Evolutionary conservation across 2,888 invertebrate species (phyloP), one percentile per base, ranked within the genome.

Genomic region (Apamea epomidion): DNA sequence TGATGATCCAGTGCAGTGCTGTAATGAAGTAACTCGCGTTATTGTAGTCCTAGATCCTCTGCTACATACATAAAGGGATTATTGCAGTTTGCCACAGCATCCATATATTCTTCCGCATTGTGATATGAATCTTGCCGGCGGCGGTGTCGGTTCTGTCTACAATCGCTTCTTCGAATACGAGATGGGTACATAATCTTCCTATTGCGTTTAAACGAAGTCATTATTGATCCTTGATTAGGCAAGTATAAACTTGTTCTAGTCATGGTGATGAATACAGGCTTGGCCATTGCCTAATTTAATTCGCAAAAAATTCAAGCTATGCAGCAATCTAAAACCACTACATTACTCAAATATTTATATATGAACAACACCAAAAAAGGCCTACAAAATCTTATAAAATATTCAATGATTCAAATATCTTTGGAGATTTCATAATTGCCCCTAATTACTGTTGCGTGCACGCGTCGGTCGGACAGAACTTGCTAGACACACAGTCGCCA

Each of bases 401-500:
- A 76, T 76, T 78, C 42, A 76, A 80, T 80, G 45, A 18, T 25
- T 77, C 37, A 42, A 78, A 81, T 60, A 62, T 74, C 2, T 73
- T 74, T 54, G 12, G 18, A 67, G 58, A 68, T 81, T 80, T 81
- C 82, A 77, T 78, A 76, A 89, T 60, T 76, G 78, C 65, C 75
- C 60, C 60, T 81, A 82, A 87, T 89, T 80, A 78, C 29, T 68
- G 58, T 65, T 48, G 74, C 81, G 71, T 64, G 62, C 48, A 45
- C 7, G 25, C 29, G 42, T 75, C 51, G 3, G 42, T 75, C 51
- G 3, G 25, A 71, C 65, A 21, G 65, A 78, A 70, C 45, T n/a
- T 74, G 76, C 77, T 83, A 89, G 88, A 89, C 88, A 78, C 45
- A 51, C 42, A 80, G 88, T 85, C 88, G 88, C 88, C 89, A 62